Evolutionary conservation across 2,888 invertebrate species (phyloP).

Genomic region (Lepidocyrtinus sp.): DNA sequence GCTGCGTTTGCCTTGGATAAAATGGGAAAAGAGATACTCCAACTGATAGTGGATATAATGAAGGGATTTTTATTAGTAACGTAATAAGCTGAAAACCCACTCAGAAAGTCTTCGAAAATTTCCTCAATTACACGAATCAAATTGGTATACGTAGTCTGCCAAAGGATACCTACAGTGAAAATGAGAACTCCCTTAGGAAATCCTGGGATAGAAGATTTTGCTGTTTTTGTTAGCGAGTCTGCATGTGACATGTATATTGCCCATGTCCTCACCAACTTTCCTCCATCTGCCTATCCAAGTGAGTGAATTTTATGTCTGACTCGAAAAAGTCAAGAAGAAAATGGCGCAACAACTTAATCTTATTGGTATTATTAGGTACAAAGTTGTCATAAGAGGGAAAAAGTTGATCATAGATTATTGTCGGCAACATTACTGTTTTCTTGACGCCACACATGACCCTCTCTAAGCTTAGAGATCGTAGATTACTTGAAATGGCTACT

Average conservation of each 20-base stretch:
- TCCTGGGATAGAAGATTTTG: background rate
- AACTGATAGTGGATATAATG: no score
- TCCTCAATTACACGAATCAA: background rate
- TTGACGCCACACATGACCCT: slow-evolving; percentile 24
- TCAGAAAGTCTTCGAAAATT: no score
- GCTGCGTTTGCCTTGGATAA: no score
- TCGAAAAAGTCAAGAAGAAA: background rate
- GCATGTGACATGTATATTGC: background rate
- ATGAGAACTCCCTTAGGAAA: background rate
- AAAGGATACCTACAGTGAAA: background rate
- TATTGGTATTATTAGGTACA: background rate
- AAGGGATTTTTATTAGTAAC: no score
- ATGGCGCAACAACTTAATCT: background rate
- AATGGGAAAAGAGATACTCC: no score
- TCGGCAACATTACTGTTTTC: slow-evolving; percentile 19
- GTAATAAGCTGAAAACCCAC: no score
- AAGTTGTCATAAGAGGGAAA: background rate
- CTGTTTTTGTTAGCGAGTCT: background rate
- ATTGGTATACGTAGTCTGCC: background rate
- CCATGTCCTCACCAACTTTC: background rate
- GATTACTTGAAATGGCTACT: background rate
- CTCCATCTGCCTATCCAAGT: background rate
- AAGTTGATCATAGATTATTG: background rate
- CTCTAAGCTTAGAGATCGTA: background rate
- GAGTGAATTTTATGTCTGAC: background rate